Evolutionary conservation across 92 coral and sea anemone genomes (phyloP).

Genomic region (Bergia puertoricense): DNA sequence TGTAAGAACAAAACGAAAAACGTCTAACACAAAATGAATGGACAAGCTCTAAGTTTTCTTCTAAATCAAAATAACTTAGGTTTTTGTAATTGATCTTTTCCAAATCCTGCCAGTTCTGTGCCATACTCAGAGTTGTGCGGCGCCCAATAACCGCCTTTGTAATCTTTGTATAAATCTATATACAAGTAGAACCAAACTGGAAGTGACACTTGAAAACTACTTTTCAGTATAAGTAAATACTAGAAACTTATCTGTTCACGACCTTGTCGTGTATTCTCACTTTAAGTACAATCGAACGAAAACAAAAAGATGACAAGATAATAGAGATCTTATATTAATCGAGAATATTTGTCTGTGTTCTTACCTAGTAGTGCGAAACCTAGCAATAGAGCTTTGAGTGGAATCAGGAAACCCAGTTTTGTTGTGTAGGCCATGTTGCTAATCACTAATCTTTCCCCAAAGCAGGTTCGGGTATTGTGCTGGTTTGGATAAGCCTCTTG

Average conservation of each 20-base stretch:
- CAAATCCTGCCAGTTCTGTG: not conserved
- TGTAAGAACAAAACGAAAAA: not conserved
- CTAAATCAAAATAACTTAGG: too few relatives aligned
- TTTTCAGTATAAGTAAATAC: too few relatives aligned
- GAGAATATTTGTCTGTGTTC: not conserved
- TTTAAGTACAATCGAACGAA: too few relatives aligned
- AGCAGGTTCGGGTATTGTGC: conserved; percentile 1
- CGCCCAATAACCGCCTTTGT: not conserved
- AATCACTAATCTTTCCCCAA: not conserved
- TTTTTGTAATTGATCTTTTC: not conserved
- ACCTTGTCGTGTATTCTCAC: not conserved
- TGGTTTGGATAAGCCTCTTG: not conserved
- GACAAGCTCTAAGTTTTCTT: not conserved
- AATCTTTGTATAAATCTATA: not conserved
- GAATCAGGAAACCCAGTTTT: not conserved
- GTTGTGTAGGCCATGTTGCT: not conserved
- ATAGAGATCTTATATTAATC: not conserved
- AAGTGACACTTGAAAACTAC: not conserved
- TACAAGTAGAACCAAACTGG: not conserved
- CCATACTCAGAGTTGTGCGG: not conserved
- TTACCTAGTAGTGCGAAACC: conserved; percentile 23
- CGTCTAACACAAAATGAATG: not conserved
- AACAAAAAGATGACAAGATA: not conserved
- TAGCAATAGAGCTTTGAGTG: conserved; percentile 15
- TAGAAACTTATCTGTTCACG: not conserved